phyloP scores from a whole-genome alignment of 2,888 invertebrate genomes.

The Thereva unica region DNA sequence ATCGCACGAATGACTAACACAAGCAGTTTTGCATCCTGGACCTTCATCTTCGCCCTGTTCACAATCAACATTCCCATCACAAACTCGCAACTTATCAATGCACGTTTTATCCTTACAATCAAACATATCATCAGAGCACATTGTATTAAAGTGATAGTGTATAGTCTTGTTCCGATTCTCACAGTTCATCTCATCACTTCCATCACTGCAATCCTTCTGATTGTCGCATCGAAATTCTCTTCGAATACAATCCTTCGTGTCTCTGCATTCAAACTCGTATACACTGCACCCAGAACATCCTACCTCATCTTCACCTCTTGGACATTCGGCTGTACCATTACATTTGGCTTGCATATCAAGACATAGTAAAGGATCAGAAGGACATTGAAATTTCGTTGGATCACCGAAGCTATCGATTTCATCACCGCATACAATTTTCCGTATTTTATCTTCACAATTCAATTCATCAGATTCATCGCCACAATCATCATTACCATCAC shows the following conservation, averaged over 20 bases:
- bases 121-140: constrained; percentile 57
- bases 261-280: constrained; percentile 67
- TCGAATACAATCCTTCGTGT: constrained; percentile 66
- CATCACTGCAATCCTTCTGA: constrained; percentile 70
- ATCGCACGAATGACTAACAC: constrained; percentile 57
- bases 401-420: constrained; percentile 42
- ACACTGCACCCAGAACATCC: constrained; percentile 65
- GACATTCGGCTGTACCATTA: constrained; percentile 70
- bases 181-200: constrained; percentile 72
- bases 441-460: constrained; percentile 52
- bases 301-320: constrained; percentile 72
- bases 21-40: constrained; percentile 63
- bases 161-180: constrained; percentile 45
- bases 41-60: constrained; percentile 72
- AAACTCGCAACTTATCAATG: constrained; percentile 66
- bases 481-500: constrained; percentile 65
- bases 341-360: constrained; percentile 60
- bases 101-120: constrained; percentile 68
- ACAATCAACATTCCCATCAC: constrained; percentile 69
- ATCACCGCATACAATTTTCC: constrained; percentile 55
- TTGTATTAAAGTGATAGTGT: constrained; percentile 37
- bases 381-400: constrained; percentile 51
- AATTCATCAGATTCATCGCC: constrained; percentile 64
- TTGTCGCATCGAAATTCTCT: constrained; percentile 65
- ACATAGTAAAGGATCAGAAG: constrained; percentile 50